These are phyloP conservation scores for Aspiorhynchus laticeps DNA, from an alignment of 2,113 vertebrate genomes.

Conservation along the genomic window DNA sequence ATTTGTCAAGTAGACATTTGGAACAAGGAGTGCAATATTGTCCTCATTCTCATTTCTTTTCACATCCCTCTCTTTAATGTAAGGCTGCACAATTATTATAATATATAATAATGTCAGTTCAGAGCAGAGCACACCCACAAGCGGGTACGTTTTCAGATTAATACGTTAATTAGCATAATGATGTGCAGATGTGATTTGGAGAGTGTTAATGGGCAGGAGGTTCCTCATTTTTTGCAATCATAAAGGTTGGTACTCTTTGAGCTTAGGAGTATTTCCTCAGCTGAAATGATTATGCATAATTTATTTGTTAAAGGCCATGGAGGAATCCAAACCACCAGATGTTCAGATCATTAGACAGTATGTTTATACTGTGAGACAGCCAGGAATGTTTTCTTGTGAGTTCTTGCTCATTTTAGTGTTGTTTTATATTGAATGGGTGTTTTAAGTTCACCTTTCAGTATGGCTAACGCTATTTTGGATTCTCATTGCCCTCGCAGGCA, in stretches of 20 bases:
- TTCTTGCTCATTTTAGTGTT: not conserved
- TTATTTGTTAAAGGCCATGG: not conserved
- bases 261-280: not conserved
- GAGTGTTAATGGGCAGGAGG: not conserved
- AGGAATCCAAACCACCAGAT: not conserved
- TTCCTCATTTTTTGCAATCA: not conserved
- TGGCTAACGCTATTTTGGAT: not conserved
- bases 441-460: not conserved
- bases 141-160: not conserved
- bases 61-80: not conserved
- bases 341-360: not conserved
- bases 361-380: not conserved
- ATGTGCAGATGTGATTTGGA: not conserved
- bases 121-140: not conserved
- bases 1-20: not conserved
- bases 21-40: not conserved
- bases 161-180: not conserved
- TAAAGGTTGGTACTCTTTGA: not conserved
- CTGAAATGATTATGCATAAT: not conserved
- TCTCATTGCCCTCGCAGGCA: not conserved
- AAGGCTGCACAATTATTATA: not conserved
- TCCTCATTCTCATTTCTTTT: not conserved
- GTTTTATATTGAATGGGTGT: not conserved
- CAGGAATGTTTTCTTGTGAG: not conserved
- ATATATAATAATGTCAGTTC: not conserved